phyloP scores from a whole-genome alignment of 2,888 invertebrate genomes.

The Monochamus alternatus region DNA sequence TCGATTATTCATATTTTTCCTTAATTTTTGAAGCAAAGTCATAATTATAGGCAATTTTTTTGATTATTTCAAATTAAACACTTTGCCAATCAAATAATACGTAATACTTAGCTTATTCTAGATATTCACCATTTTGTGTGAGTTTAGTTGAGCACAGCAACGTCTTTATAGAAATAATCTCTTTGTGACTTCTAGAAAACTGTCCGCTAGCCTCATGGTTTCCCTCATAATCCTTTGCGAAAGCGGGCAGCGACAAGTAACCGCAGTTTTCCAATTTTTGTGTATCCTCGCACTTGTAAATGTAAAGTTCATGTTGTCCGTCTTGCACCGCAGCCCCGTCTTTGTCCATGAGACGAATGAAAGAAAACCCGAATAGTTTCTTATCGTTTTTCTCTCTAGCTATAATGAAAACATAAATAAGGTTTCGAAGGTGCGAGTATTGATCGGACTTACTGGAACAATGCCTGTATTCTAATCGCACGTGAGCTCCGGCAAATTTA shows the following conservation, averaged over 20 bases:
- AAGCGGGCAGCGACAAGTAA: constrained; percentile 79
- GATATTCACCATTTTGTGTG: constrained; percentile 87
- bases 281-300: constrained; percentile 94
- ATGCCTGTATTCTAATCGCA: constrained; percentile 92
- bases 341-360: constrained; percentile 91
- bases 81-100: too few species aligned
- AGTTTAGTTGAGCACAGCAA: constrained; percentile 96
- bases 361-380: constrained; percentile 93
- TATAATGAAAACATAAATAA: constrained; percentile 65
- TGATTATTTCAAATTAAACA: too few species aligned
- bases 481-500: constrained; percentile 92
- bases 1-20: too few species aligned
- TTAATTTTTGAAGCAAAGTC: too few species aligned
- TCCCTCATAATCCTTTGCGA: constrained; percentile 77
- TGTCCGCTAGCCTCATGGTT: constrained; percentile 73
- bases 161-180: constrained; percentile 86
- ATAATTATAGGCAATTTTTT: too few species aligned
- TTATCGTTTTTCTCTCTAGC: constrained; percentile 92
- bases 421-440: not conserved
- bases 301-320: constrained; percentile 90
- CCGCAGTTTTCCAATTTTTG: constrained; percentile 78
- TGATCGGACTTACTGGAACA: constrained; percentile 85
- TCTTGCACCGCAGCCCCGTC: constrained; percentile 93
- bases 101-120: too few species aligned
- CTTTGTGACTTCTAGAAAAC: constrained; percentile 88